These are phyloP conservation scores for Leptinotarsa juncta DNA, from an alignment of 2,888 invertebrate genomes.

Conservation along the genomic window DNA sequence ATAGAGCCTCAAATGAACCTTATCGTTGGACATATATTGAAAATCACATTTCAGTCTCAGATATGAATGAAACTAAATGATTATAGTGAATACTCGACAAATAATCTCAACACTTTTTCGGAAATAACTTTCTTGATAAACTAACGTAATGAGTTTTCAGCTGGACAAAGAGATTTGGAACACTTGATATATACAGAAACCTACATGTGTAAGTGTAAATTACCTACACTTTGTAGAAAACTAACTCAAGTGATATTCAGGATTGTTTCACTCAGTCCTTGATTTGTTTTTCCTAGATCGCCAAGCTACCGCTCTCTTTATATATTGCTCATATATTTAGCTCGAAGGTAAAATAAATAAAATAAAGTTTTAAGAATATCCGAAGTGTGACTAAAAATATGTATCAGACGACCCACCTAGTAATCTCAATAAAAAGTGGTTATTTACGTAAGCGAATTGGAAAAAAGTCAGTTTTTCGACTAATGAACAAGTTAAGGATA, in stretches of 20 bases:
- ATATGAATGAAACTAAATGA: too few relatives aligned
- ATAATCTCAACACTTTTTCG: too few relatives aligned
- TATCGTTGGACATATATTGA: too few relatives aligned
- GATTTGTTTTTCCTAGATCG: not conserved
- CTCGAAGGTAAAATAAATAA: conserved; percentile 14
- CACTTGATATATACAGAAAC: too few relatives aligned
- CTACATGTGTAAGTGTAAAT: too few relatives aligned
- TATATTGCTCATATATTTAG: conserved; percentile 4
- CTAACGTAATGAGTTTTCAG: too few relatives aligned
- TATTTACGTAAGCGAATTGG: not conserved
- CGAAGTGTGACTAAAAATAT: conserved; percentile 10
- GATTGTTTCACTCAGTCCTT: not conserved
- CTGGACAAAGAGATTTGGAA: too few relatives aligned
- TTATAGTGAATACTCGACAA: too few relatives aligned
- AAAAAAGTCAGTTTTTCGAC: not conserved
- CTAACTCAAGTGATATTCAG: not conserved
- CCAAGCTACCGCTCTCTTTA: conserved; percentile 7
- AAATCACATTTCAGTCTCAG: too few relatives aligned
- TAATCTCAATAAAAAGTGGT: not conserved
- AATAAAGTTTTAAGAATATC: conserved; percentile 6
- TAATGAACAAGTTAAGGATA: not conserved
- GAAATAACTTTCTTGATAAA: too few relatives aligned
- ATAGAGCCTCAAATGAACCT: too few relatives aligned
- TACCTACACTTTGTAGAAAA: too few relatives aligned
- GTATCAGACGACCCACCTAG: not conserved